Conservation (phyloP, 2,113 vertebrate genomes). For the Micronycteris hirsuta region DNA sequence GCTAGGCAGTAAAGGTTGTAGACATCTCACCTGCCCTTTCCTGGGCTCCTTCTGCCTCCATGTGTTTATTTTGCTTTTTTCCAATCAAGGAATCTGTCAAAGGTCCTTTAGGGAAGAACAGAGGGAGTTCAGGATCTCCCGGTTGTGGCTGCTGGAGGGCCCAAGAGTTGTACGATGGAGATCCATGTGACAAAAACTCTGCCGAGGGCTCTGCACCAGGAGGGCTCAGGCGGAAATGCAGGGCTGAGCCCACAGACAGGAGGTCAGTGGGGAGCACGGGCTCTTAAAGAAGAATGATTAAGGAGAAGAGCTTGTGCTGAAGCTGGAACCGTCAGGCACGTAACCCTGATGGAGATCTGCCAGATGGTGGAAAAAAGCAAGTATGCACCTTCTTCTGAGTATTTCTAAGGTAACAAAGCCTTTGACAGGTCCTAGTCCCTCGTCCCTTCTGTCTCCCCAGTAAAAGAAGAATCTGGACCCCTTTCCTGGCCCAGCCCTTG, state of each 20-base stretch:
- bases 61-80: not conserved
- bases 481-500: constrained; percentile 1
- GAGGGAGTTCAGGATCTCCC: not conserved
- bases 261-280: constrained; percentile 42
- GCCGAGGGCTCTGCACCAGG: not conserved
- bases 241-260: constrained; percentile 50
- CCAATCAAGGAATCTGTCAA: not conserved
- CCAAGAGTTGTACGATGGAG: not conserved
- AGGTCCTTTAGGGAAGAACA: not conserved
- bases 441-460: constrained; percentile 49
- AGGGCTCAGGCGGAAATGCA: not conserved
- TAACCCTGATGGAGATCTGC: constrained; percentile 11
- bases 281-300: constrained; percentile 63
- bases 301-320: constrained; percentile 67
- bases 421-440: constrained; percentile 26
- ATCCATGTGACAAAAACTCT: not conserved
- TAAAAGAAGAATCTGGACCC: constrained; percentile 43
- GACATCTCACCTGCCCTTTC: not conserved
- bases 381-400: constrained; percentile 43
- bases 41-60: not conserved
- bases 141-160: not conserved
- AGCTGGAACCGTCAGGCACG: constrained; percentile 11
- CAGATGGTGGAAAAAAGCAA: constrained; percentile 40
- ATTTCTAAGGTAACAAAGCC: constrained; percentile 50
- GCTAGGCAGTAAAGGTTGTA: not conserved